These are phyloP conservation scores for Hoplostethus atlanticus DNA, from an alignment of 2,797 vertebrate genomes.

Conservation along the genomic window DNA sequence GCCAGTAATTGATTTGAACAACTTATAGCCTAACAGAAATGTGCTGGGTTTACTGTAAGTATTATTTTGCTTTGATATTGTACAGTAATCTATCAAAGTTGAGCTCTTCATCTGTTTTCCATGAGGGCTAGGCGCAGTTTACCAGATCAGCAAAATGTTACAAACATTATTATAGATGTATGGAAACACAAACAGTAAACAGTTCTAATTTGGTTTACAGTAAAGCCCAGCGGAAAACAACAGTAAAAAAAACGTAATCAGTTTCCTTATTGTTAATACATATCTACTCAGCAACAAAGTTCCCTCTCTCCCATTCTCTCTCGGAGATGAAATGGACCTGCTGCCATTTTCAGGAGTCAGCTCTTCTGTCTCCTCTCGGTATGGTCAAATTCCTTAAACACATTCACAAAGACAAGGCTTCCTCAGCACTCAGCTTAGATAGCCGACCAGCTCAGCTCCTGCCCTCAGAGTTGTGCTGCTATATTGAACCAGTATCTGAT, in stretches of 20 bases:
- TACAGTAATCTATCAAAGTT: slow-evolving; percentile 55
- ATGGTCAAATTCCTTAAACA: slow-evolving; percentile 71
- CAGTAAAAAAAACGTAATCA: slow-evolving; percentile 14
- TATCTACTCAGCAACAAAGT: slow-evolving; percentile 72
- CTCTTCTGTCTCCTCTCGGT: slow-evolving; percentile 71
- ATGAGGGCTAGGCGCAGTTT: slow-evolving; percentile 31
- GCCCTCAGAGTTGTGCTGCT: slow-evolving; percentile 63
- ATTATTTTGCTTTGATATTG: slow-evolving; percentile 45
- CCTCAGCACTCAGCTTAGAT: slow-evolving; percentile 69
- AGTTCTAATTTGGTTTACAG: slow-evolving; percentile 55
- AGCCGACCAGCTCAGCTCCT: slow-evolving; percentile 71
- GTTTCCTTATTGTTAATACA: slow-evolving; percentile 53
- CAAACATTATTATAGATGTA: slow-evolving; percentile 26
- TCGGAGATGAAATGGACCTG: slow-evolving; percentile 52
- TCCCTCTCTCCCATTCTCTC: slow-evolving; percentile 35
- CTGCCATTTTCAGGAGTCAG: slow-evolving; percentile 71
- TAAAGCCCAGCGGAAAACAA: slow-evolving; percentile 29
- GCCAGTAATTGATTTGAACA: slow-evolving; percentile 73
- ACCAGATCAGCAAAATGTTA: slow-evolving; percentile 61
- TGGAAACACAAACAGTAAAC: slow-evolving; percentile 21
- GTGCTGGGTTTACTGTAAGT: slow-evolving; percentile 40
- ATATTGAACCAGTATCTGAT: slow-evolving; percentile 83
- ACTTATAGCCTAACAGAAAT: slow-evolving; percentile 45
- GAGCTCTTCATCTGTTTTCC: slow-evolving; percentile 41
- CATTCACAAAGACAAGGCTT: slow-evolving; percentile 77